A percentile compares a stretch with the other conserved stretches of the same genome.
These are phyloP conservation scores for Oncorhynchus nerka DNA, from an alignment of 2,113 vertebrate genomes.

Conservation along the genomic window DNA sequence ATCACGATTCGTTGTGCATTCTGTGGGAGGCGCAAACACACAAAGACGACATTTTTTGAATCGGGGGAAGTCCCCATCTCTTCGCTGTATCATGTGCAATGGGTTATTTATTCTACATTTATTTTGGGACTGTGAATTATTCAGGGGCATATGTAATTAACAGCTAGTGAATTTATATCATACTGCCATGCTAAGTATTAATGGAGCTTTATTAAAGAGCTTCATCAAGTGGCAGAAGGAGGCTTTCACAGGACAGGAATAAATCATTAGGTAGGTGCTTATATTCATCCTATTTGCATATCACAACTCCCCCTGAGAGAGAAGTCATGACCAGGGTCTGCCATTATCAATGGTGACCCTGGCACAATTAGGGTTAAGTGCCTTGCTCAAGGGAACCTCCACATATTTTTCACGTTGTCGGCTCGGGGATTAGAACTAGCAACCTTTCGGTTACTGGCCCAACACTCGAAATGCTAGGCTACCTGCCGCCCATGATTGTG, in stretches of 20 bases:
- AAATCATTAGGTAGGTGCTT: constrained; percentile 22
- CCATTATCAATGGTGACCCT: too few species aligned
- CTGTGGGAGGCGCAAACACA: constrained; percentile 67
- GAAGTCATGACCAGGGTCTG: too few species aligned
- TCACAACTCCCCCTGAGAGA: too few species aligned
- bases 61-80: constrained; percentile 13
- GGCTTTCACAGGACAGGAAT: constrained; percentile 49
- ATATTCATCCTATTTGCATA: too few species aligned
- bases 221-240: constrained; percentile 57
- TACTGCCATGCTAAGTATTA: constrained; percentile 57
- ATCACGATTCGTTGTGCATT: constrained; percentile 72
- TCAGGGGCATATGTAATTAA: constrained; percentile 67
- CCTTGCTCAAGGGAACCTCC: too few species aligned
- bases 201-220: constrained; percentile 68
- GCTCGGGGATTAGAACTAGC: too few species aligned
- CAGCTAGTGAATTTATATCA: constrained; percentile 61
- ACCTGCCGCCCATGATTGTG: neutral
- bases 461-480: too few species aligned
- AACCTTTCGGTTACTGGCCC: too few species aligned
- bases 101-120: constrained; percentile 45
- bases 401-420: too few species aligned
- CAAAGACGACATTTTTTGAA: constrained; percentile 38
- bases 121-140: constrained; percentile 65
- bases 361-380: too few species aligned
- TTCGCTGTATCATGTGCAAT: neutral